phyloP scores from a whole-genome alignment of 2,113 vertebrate genomes.

The Typhlomys cinereus region DNA sequence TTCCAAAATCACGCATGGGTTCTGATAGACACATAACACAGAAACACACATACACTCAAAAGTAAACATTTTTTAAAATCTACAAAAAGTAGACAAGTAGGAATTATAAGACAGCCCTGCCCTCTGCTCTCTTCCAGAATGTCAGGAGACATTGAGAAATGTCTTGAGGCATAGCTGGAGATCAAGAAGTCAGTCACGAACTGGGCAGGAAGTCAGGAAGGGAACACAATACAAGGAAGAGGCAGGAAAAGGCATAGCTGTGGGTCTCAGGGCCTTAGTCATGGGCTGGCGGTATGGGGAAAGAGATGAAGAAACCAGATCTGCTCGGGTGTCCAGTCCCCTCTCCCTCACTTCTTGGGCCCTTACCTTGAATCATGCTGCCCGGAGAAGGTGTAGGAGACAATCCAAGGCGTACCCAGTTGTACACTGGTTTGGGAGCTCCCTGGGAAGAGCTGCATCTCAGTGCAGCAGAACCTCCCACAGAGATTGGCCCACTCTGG shows the following conservation, averaged over 20 bases:
- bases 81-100: neutral
- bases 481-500: constrained; percentile 66
- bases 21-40: no score
- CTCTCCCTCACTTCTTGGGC: neutral
- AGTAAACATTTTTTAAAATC: no score
- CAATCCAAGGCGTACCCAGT: constrained; percentile 78
- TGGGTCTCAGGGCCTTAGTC: neutral
- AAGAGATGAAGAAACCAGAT: neutral
- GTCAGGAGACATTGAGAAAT: neutral
- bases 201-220: neutral
- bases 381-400: constrained; percentile 65
- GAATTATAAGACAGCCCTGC: neutral
- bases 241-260: neutral
- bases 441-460: constrained; percentile 81
- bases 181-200: neutral
- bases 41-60: no score
- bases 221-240: neutral
- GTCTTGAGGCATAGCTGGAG: no score
- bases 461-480: constrained; percentile 81
- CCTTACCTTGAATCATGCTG: constrained; percentile 83
- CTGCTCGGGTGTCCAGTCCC: neutral
- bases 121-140: neutral
- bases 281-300: neutral
- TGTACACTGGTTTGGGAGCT: constrained; percentile 82
- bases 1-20: no score